Conservation (phyloP, 2,113 vertebrate species). For the Spea multiplicata region DNA sequence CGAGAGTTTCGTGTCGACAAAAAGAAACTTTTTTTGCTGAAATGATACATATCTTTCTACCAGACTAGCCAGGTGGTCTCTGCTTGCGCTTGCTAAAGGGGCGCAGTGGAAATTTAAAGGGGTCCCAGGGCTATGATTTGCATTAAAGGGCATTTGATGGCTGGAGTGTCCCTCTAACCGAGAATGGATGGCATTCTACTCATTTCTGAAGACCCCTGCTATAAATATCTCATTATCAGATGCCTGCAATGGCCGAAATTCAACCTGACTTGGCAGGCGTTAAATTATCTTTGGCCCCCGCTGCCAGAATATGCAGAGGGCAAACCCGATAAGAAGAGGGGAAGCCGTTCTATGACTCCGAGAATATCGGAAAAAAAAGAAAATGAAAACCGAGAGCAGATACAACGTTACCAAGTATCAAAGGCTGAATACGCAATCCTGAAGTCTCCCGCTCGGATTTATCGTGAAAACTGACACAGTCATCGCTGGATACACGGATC, state of each 20-base stretch:
- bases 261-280: neutral
- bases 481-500: neutral
- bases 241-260: neutral
- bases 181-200: neutral
- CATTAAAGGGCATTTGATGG: too few species aligned
- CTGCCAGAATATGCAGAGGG: neutral
- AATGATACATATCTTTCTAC: too few species aligned
- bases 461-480: neutral
- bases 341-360: neutral
- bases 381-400: neutral
- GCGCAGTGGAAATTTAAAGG: too few species aligned
- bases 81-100: too few species aligned
- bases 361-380: neutral
- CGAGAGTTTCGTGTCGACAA: too few species aligned
- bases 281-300: constrained; percentile 1
- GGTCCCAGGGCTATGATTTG: too few species aligned
- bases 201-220: neutral
- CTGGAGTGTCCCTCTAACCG: neutral
- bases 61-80: too few species aligned
- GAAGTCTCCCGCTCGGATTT: neutral
- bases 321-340: constrained; percentile 5
- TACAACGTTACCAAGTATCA: neutral
- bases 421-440: neutral
- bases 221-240: constrained; percentile 4
- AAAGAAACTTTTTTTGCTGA: too few species aligned